phyloP scores from a whole-genome alignment of 53 echinoderm and acorn worm species.

The Antedon mediterranea region DNA sequence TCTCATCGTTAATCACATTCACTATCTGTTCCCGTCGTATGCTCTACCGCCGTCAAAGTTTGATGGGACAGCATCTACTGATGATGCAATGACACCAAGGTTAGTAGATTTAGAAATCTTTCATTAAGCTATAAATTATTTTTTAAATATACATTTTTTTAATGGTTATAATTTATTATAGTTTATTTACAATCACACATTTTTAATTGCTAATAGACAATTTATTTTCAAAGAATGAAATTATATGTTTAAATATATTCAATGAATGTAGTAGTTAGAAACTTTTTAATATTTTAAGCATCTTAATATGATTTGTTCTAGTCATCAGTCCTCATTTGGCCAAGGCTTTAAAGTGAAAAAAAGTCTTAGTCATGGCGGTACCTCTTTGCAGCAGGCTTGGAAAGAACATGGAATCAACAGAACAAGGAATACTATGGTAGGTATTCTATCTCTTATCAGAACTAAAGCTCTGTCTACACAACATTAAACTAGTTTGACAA shows the following conservation, averaged over 20 bases:
- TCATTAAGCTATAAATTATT: too few species aligned
- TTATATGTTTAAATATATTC: too few species aligned
- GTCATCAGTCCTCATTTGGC: background rate
- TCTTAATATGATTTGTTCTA: too few species aligned
- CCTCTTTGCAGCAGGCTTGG: conserved; percentile 18
- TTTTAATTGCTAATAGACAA: too few species aligned
- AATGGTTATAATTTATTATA: too few species aligned
- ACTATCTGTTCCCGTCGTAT: conserved; percentile 84
- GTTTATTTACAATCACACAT: too few species aligned
- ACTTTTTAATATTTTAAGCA: too few species aligned
- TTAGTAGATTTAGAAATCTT: too few species aligned
- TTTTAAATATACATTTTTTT: too few species aligned
- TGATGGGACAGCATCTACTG: conserved; percentile 66
- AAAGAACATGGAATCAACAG: background rate
- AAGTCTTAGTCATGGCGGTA: conserved; percentile 53
- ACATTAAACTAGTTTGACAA: too few species aligned
- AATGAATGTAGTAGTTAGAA: too few species aligned
- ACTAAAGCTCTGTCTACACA: background rate
- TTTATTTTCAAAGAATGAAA: too few species aligned
- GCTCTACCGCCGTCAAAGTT: conserved; percentile 63
- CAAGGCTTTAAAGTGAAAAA: conserved; percentile 11
- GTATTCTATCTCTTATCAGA: background rate
- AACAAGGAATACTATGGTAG: background rate
- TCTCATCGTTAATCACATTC: conserved; percentile 92
- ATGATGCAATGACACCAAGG: conserved; percentile 62